phyloP scores from a whole-genome alignment of 2,888 invertebrate species.

The Eristalis pertinax region DNA sequence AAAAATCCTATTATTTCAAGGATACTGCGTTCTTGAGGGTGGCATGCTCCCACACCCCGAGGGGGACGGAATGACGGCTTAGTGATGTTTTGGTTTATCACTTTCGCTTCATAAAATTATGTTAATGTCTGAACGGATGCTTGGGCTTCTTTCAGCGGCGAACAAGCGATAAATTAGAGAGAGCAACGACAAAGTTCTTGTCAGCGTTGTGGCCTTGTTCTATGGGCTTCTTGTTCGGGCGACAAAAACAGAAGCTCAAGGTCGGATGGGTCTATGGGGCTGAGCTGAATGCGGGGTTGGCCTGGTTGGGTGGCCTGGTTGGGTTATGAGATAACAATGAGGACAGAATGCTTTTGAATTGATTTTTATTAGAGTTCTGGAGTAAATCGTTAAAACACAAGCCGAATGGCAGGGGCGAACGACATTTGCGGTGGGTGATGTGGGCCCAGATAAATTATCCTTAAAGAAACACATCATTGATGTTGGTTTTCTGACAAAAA shows the following conservation, averaged over 20 bases:
- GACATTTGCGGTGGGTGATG: background rate
- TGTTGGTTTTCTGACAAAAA: too few relatives aligned
- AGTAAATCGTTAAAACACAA: background rate
- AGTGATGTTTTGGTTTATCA: slow-evolving; percentile 71
- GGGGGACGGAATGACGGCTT: slow-evolving; percentile 55
- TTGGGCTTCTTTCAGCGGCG: slow-evolving; percentile 11
- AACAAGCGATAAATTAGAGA: slow-evolving; percentile 50
- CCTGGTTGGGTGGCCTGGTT: background rate
- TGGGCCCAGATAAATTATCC: background rate
- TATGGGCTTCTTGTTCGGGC: background rate
- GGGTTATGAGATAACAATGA: background rate
- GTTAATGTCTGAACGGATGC: slow-evolving; percentile 45
- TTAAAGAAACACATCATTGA: background rate
- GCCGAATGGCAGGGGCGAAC: background rate
- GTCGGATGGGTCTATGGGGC: background rate
- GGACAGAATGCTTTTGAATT: slow-evolving; percentile 10
- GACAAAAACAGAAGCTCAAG: slow-evolving; percentile 22
- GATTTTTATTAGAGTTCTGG: background rate
- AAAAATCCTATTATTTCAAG: slow-evolving; percentile 44
- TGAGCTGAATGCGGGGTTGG: background rate
- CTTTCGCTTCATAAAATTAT: slow-evolving; percentile 67
- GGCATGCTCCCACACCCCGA: background rate
- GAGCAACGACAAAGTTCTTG: slow-evolving; percentile 34
- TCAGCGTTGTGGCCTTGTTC: slow-evolving; percentile 14
- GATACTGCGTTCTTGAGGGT: slow-evolving; percentile 21